Conservation (phyloP, 2,113 vertebrate species). For the Odocoileus hemionus region DNA sequence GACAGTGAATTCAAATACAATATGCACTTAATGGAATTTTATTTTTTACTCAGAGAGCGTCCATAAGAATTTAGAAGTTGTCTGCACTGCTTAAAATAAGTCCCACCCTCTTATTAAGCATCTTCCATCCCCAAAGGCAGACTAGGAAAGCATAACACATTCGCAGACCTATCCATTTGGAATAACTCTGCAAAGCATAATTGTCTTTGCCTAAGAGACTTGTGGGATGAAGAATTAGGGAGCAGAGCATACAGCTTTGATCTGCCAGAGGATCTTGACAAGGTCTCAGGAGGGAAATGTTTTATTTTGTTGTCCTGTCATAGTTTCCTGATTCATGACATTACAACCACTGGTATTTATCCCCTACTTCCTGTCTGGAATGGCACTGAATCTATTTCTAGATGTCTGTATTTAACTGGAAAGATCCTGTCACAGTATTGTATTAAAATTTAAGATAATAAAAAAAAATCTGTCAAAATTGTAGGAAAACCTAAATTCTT, state of each 20-base stretch:
- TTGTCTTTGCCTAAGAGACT: background rate
- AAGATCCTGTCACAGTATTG: background rate
- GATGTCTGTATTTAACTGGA: slow-evolving; percentile 34
- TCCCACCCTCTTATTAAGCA: background rate
- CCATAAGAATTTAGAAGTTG: background rate
- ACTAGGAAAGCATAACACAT: background rate
- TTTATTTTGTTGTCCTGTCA: background rate
- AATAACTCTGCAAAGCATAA: background rate
- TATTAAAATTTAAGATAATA: background rate
- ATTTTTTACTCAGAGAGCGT: background rate
- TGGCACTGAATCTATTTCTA: slow-evolving; percentile 29
- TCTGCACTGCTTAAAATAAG: background rate
- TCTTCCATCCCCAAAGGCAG: background rate
- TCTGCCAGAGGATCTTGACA: slow-evolving; percentile 7
- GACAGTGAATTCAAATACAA: background rate
- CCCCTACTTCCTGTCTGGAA: slow-evolving; percentile 25
- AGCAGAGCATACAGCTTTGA: background rate
- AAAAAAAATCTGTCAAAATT: background rate
- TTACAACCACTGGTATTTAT: slow-evolving; percentile 10
- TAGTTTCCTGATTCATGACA: slow-evolving; percentile 26
- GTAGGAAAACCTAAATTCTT: background rate
- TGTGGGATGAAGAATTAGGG: background rate
- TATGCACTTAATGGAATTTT: background rate
- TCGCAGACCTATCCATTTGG: background rate
- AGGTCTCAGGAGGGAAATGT: background rate